Percentiles rank a stretch among this genome's conserved stretches.
These are phyloP conservation scores for Metaphire vulgaris DNA, from an alignment of 1,140 invertebrate species.

Conservation along the genomic window DNA sequence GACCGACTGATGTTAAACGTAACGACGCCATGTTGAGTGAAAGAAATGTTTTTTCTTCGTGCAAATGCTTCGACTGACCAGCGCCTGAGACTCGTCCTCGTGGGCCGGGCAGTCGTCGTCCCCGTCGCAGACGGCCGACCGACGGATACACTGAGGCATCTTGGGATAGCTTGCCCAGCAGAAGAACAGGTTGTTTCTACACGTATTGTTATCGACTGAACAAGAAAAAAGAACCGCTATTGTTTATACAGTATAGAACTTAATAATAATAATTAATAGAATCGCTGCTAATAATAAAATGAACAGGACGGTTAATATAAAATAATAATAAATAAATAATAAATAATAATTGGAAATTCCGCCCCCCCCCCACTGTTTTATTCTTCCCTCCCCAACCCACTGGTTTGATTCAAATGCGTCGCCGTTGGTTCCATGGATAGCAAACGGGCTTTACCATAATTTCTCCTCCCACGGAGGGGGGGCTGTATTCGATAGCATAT, in stretches of 20 bases:
- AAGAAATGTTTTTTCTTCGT: too few relatives aligned
- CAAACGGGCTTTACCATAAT: too few relatives aligned
- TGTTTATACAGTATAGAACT: neutral
- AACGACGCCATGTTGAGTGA: too few relatives aligned
- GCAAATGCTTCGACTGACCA: too few relatives aligned
- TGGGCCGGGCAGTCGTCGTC: neutral
- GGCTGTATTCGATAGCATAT: too few relatives aligned
- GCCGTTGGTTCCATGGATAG: too few relatives aligned
- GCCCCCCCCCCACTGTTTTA: too few relatives aligned
- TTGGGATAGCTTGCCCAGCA: neutral
- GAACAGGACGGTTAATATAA: neutral
- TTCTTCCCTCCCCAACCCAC: too few relatives aligned
- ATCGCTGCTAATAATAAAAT: neutral
- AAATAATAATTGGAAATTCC: too few relatives aligned
- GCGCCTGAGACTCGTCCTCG: neutral
- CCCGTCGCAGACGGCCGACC: neutral
- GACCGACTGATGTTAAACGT: too few relatives aligned
- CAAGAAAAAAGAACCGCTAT: neutral
- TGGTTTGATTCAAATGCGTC: too few relatives aligned
- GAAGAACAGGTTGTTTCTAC: neutral
- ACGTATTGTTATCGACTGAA: neutral
- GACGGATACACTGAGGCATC: neutral
- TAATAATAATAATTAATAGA: neutral
- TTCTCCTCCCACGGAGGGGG: too few relatives aligned
- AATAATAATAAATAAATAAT: neutral